These are phyloP conservation scores for Hypomesus transpacificus DNA, from an alignment of 2,113 vertebrate species.

Conservation along the genomic window DNA sequence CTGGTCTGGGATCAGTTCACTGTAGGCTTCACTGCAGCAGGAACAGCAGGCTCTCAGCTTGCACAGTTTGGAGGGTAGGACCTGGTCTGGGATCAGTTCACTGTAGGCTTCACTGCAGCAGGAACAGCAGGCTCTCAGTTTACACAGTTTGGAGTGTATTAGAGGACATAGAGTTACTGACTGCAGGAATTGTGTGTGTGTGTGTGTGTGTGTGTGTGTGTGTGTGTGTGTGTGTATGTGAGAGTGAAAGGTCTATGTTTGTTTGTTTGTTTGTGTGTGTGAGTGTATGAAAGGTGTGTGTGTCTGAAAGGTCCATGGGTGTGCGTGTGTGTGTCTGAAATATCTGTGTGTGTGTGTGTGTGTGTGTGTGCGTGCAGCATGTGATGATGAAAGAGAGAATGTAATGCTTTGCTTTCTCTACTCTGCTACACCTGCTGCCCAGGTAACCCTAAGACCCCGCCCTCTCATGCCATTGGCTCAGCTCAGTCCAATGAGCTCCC, in stretches of 20 bases:
- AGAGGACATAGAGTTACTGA: conserved; percentile 39
- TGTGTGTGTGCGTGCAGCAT: conserved; percentile 1
- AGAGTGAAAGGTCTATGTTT: too few relatives aligned
- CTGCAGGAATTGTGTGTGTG: conserved; percentile 12
- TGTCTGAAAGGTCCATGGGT: not conserved
- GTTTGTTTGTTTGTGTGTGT: conserved; percentile 13
- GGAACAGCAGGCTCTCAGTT: conserved; percentile 51
- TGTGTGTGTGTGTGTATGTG: conserved; percentile 9
- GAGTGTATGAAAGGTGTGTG: not conserved
- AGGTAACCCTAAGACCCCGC: conserved; percentile 70
- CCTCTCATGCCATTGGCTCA: conserved; percentile 64
- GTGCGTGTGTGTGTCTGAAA: not conserved
- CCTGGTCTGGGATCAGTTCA: conserved; percentile 44
- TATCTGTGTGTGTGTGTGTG: conserved; percentile 3
- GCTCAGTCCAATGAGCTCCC: conserved; percentile 65
- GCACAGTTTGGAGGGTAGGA: conserved; percentile 23
- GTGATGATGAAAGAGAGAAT: conserved; percentile 21
- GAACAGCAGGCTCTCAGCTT: conserved; percentile 53
- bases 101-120: conserved; percentile 52
- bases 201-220: conserved; percentile 18
- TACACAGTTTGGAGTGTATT: conserved; percentile 39
- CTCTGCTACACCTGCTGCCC: conserved; percentile 65
- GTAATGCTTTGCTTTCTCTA: conserved; percentile 67
- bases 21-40: conserved; percentile 53
- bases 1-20: conserved; percentile 43